A percentile compares a stretch with the other conserved stretches of the same genome.
Conservation (phyloP, 1,140 invertebrate species). For the Camponotus floridanus region DNA sequence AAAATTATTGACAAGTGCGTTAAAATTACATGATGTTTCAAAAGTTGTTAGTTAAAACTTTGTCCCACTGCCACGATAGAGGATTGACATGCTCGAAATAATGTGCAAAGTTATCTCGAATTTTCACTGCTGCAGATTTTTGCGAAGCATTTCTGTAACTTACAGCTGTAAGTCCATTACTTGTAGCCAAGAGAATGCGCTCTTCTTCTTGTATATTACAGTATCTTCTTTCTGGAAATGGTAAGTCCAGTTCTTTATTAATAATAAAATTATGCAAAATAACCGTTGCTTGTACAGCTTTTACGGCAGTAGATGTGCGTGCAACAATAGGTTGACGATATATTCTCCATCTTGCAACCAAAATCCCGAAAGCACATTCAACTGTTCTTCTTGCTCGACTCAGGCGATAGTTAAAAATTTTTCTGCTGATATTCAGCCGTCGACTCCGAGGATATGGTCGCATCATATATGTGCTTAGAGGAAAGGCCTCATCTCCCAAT, state of each 20-base stretch:
- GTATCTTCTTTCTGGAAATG: too few relatives aligned
- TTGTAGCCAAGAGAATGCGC: too few relatives aligned
- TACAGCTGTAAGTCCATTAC: too few relatives aligned
- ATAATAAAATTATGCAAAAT: too few relatives aligned
- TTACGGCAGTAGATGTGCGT: not conserved
- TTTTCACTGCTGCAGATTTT: too few relatives aligned
- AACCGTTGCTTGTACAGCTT: too few relatives aligned
- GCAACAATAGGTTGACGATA: not conserved
- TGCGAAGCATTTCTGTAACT: too few relatives aligned
- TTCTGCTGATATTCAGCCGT: constrained; percentile 13
- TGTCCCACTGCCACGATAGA: not conserved
- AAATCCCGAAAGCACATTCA: constrained; percentile 25
- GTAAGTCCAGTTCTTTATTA: too few relatives aligned
- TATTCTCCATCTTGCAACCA: constrained; percentile 22
- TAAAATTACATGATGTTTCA: not conserved
- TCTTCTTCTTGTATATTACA: too few relatives aligned
- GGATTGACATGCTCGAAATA: too few relatives aligned
- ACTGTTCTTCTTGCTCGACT: constrained; percentile 26
- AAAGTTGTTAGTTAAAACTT: constrained; percentile 11
- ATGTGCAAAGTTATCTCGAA: too few relatives aligned
- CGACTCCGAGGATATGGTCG: constrained; percentile 5
- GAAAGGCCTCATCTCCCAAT: constrained; percentile 6
- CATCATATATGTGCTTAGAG: not conserved
- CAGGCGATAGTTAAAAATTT: constrained; percentile 27
- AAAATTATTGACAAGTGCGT: too few relatives aligned